Evolutionary conservation across 1,140 invertebrate species (phyloP).

Genomic region (Meloidogyne exigua): DNA sequence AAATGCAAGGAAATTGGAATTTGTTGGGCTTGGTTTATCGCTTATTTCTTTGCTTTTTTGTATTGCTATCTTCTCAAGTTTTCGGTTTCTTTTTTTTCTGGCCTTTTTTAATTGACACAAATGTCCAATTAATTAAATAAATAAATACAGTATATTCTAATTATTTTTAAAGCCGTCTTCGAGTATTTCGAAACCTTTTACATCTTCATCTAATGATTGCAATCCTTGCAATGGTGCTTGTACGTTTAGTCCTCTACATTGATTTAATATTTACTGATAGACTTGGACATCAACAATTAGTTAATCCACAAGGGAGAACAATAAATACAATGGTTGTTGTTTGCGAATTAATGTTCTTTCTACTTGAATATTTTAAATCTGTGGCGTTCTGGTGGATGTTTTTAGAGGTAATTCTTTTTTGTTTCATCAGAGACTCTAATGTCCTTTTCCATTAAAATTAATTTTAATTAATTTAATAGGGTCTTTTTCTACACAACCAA

Average conservation of each 20-base stretch:
- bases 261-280: slow-evolving; percentile 72
- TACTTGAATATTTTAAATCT: slow-evolving; percentile 81
- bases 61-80: slow-evolving; percentile 77
- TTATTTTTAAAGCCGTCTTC: slow-evolving; percentile 71
- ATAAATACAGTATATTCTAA: no score
- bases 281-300: slow-evolving; percentile 52
- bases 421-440: no score
- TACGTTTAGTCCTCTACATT: slow-evolving; percentile 80
- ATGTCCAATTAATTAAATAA: no score
- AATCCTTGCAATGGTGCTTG: slow-evolving; percentile 79
- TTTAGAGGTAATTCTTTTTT: slow-evolving; percentile 70
- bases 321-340: slow-evolving; percentile 79
- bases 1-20: slow-evolving; percentile 76
- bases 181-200: slow-evolving; percentile 81
- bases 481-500: slow-evolving; percentile 68
- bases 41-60: slow-evolving; percentile 75
- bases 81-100: no score
- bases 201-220: slow-evolving; percentile 84
- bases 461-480: slow-evolving; percentile 1
- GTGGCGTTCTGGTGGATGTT: slow-evolving; percentile 95
- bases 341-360: slow-evolving; percentile 76
- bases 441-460: neutral
- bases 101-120: no score
- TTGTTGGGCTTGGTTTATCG: slow-evolving; percentile 78
- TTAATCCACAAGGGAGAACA: slow-evolving; percentile 42